phyloP scores from a whole-genome alignment of 2,888 invertebrate species.

The Malachius bipustulatus region DNA sequence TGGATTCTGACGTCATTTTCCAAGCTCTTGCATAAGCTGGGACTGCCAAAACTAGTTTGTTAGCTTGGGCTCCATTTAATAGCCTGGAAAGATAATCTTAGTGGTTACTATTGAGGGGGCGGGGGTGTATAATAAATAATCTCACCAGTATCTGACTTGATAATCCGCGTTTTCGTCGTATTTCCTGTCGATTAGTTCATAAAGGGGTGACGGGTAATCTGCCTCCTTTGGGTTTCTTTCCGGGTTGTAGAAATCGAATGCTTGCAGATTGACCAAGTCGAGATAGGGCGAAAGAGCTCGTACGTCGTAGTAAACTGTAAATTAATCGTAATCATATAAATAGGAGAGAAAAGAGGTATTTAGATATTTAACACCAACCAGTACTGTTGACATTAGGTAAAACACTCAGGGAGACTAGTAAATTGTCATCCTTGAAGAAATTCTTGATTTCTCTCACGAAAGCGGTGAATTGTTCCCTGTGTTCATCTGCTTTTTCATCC shows the following conservation, averaged over 20 bases:
- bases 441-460: slow-evolving; percentile 62
- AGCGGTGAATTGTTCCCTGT: slow-evolving; percentile 65
- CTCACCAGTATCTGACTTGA: slow-evolving; percentile 50
- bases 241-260: slow-evolving; percentile 66
- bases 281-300: slow-evolving; percentile 58
- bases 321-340: neutral
- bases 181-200: slow-evolving; percentile 57
- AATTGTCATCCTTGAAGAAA: slow-evolving; percentile 51
- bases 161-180: slow-evolving; percentile 53
- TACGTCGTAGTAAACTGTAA: slow-evolving; percentile 63
- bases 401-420: slow-evolving; percentile 50
- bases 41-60: slow-evolving; percentile 56
- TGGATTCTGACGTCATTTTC: slow-evolving; percentile 60
- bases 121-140: slow-evolving; percentile 12
- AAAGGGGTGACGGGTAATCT: slow-evolving; percentile 59
- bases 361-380: slow-evolving; percentile 37
- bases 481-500: slow-evolving; percentile 67
- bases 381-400: slow-evolving; percentile 63
- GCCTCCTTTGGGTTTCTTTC: slow-evolving; percentile 60
- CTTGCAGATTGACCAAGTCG: slow-evolving; percentile 62
- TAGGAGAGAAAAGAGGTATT: neutral
- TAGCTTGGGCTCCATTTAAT: slow-evolving; percentile 47
- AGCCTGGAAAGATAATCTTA: slow-evolving; percentile 41
- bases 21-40: slow-evolving; percentile 62
- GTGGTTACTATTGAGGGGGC: too few relatives aligned